A percentile compares a stretch with the other conserved stretches of the same genome.
These are phyloP conservation scores for Patella pellucida DNA, from an alignment of 2,888 invertebrate species.

Conservation along the genomic window DNA sequence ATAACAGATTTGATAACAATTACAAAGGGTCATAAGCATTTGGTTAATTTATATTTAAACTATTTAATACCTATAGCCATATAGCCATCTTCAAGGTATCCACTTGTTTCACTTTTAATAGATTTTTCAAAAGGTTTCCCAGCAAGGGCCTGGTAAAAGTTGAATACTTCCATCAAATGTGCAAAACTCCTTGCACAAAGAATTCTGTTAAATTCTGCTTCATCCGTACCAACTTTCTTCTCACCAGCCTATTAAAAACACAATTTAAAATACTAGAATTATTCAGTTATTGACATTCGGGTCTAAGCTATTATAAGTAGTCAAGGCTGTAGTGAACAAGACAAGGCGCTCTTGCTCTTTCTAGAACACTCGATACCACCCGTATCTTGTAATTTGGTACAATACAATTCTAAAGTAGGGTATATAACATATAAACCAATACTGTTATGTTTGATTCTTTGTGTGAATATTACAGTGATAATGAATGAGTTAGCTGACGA, in stretches of 20 bases:
- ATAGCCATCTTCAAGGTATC: constrained; percentile 51
- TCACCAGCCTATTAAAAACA: constrained; percentile 55
- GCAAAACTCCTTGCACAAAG: constrained; percentile 51
- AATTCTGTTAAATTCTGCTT: constrained; percentile 59
- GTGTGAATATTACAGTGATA: neutral
- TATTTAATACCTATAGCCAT: constrained; percentile 50
- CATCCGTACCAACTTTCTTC: constrained; percentile 61
- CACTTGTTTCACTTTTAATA: constrained; percentile 55
- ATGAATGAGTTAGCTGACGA: too few relatives aligned
- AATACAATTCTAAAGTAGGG: neutral
- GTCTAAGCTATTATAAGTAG: too few relatives aligned
- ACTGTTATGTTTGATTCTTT: neutral
- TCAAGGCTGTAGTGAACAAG: too few relatives aligned
- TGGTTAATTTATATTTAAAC: too few relatives aligned
- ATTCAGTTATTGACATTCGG: too few relatives aligned
- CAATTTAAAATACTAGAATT: too few relatives aligned
- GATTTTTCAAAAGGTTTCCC: constrained; percentile 56
- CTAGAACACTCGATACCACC: too few relatives aligned
- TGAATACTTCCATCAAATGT: constrained; percentile 58
- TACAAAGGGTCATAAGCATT: too few relatives aligned
- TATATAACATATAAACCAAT: neutral
- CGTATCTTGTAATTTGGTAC: too few relatives aligned
- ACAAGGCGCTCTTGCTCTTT: too few relatives aligned
- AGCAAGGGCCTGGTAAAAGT: constrained; percentile 48
- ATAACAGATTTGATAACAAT: too few relatives aligned